These are phyloP conservation scores for Phengaris alcon DNA, from an alignment of 2,888 invertebrate genomes.

Conservation along the genomic window DNA sequence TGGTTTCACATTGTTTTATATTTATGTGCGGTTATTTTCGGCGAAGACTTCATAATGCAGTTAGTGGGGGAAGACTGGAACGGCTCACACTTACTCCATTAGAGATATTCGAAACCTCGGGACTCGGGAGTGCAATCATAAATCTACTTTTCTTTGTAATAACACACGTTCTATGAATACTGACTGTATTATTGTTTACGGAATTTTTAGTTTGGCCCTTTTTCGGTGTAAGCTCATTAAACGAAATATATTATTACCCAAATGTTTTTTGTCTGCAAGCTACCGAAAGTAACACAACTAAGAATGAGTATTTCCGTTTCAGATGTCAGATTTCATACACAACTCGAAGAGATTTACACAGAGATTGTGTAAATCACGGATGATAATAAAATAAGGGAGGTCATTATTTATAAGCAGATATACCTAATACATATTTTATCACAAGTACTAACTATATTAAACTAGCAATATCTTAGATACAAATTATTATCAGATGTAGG, in stretches of 20 bases:
- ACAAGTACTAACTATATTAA: no score
- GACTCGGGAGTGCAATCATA: slow-evolving; percentile 77
- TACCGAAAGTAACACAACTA: background rate
- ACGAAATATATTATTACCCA: slow-evolving; percentile 8
- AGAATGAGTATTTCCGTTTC: background rate
- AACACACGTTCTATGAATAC: slow-evolving; percentile 62
- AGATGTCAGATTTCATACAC: background rate
- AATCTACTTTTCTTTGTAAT: slow-evolving; percentile 74
- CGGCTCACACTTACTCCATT: slow-evolving; percentile 77
- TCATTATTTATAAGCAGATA: no score
- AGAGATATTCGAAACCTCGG: slow-evolving; percentile 77
- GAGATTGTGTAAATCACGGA: no score
- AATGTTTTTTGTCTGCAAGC: background rate
- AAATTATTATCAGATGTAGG: no score
- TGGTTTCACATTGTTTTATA: slow-evolving; percentile 80
- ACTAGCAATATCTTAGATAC: no score
- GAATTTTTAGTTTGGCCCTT: slow-evolving; percentile 23
- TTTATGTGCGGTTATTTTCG: slow-evolving; percentile 79
- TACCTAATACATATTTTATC: no score
- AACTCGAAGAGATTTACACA: background rate
- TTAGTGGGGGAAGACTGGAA: slow-evolving; percentile 77
- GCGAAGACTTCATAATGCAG: slow-evolving; percentile 77
- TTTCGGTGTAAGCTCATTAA: slow-evolving; percentile 5
- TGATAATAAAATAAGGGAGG: no score
- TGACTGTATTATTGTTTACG: slow-evolving; percentile 42